Base-by-base conservation (phyloP, 1,140 invertebrate species). In the Atta cephalotes region DNA sequence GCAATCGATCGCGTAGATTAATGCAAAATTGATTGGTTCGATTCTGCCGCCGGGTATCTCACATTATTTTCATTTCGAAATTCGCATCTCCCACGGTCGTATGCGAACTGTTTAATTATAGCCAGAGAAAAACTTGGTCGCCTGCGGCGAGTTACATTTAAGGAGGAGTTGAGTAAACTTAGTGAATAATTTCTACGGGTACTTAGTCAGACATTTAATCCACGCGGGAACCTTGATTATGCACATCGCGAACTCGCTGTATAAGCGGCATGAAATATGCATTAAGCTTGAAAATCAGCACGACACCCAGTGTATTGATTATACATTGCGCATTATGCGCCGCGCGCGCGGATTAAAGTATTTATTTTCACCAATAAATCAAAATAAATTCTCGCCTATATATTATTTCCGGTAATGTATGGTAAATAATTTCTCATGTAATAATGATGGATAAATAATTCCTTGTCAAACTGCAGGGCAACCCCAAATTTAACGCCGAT, bases 121-220 rank as follows among this genome's bases (percentile, higher is more conserved):
- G 18, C 1, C 25, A 10, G 10, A n/a, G 58, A 84, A 84, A 63
- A 71, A 72, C 25, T 76, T 62, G 56, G 25, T 74, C 56, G 53
- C 25, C 70, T 39, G 7, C 68, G 68, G 68, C 68, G 80, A 82
- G 56, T 82, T 84, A 74, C 72, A 76, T 76, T 74, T 84, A 84
- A 84, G 80, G 70, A 84, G 70, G 25, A 84, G 70, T 76, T 76
- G 70, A 76, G 56, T 84, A 84, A 82, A 63, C 80, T 84, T 84
- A 21, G 56, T 84, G 70, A 84, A 84, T 84, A 84, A 84, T 84
- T 76, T 84, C 80, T 84, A 72, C 56, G 70, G 80, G 80, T 71
- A 74, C 53, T 82, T 74, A 82, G 68, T 82, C 80, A 62, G 70
- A 84, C 56, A 76, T 76, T 84, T 84, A 84, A 84, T 84, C 80